A percentile compares a stretch with the other conserved stretches of the same genome.
Conservation (phyloP, 2,113 vertebrate genomes). For the Cephalopholis sonnerati region DNA sequence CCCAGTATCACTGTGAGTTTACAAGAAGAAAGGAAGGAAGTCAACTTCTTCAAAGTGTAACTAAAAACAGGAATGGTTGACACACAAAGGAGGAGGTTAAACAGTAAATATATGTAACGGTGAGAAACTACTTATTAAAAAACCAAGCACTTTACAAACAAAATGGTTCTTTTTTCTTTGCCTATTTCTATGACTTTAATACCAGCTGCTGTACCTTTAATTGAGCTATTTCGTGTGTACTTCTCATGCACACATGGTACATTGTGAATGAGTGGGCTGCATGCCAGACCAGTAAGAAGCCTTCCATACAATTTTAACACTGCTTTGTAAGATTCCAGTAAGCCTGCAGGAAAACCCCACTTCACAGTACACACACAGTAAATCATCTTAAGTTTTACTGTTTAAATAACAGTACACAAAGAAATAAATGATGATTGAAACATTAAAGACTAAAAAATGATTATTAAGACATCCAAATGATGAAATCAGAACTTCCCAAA, state of each 20-base stretch:
- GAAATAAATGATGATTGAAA: background rate
- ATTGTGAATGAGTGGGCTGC: background rate
- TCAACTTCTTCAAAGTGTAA: conserved; percentile 44
- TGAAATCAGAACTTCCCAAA: background rate
- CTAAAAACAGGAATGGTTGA: conserved; percentile 40
- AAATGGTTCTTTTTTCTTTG: background rate
- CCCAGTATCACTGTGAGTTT: conserved; percentile 12
- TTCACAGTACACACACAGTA: background rate
- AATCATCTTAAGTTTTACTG: background rate
- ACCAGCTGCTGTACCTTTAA: conserved; percentile 7
- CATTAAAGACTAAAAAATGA: too few species aligned
- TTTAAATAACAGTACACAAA: background rate
- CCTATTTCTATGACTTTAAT: background rate
- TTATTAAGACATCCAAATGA: too few species aligned
- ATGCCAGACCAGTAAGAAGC: conserved; percentile 21
- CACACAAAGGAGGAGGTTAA: conserved; percentile 7
- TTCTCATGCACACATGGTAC: conserved; percentile 3
- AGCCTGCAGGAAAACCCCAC: conserved; percentile 22
- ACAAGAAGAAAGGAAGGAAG: conserved; percentile 23
- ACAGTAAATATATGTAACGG: conserved; percentile 19
- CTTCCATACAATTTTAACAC: conserved; percentile 43
- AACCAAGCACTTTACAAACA: background rate
- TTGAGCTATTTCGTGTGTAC: background rate
- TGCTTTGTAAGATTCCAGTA: conserved; percentile 55
- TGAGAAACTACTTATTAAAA: conserved; percentile 2